Evolutionary conservation across 2,797 vertebrate species (phyloP), one percentile per base, ranked within the genome.

Genomic region (Galago senegalensis): DNA sequence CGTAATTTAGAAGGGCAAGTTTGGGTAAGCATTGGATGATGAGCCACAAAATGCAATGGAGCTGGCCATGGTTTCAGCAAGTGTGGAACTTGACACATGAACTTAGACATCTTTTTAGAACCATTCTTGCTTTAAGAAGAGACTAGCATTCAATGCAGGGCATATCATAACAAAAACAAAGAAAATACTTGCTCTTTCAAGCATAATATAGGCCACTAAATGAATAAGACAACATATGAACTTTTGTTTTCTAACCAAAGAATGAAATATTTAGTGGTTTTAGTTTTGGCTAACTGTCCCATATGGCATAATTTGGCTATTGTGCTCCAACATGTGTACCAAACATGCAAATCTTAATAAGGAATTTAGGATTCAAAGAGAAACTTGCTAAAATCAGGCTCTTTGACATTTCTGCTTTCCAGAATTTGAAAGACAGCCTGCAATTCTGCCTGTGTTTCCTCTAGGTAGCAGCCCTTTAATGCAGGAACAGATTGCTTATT

Each of bases 401-500:
- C 65, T 91, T 70, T 79, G 76, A 87, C 83, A 88, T 93, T 76
- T 94, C 72, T 96, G 67, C 27, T 89, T 92, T 61, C 67, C 46
- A 87, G 63, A 81, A 87, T 84, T 92, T 97, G 81, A 81, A 87
- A 93, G 76, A 87, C 17, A 70, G 29, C 25, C 86, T 95, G 65
- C 11, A 92, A 60, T 95, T 65, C 96, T 92, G 79, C 72, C 80
- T 96, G 63, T 85, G 73, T 89, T 95, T 96, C 69, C 94, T 96
- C 82, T 90, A 94, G 85, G 85, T 91, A 95, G 73, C 73, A 94
- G n/a, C 37, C 88, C 17, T 79, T 93, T 94, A 95, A 96, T 85
- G 82, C 75, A 97, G 75, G 40, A 96, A 94, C 83, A 95, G 83
- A 96, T 95, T 96, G 91, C 72, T 90, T 91, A 89, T 96, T 94